A percentile compares a stretch with the other conserved stretches of the same genome.
These are phyloP conservation scores for Panagrolaimus sp. DNA, from an alignment of 1,140 invertebrate genomes.

Conservation along the genomic window DNA sequence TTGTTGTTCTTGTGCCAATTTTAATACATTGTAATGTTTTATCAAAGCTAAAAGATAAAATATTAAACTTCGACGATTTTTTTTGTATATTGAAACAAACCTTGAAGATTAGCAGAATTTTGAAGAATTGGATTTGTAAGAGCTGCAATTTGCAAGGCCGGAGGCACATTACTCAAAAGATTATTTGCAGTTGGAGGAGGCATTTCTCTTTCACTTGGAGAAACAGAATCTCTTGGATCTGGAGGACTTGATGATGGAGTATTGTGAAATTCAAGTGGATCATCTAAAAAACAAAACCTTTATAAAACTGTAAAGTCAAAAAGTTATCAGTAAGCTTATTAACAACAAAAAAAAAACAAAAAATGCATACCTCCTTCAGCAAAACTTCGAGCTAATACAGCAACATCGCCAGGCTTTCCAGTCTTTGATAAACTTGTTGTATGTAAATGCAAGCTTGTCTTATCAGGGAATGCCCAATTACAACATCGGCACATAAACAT, in stretches of 20 bases:
- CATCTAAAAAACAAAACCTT: constrained; percentile 1
- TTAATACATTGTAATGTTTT: neutral
- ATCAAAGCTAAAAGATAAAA: neutral
- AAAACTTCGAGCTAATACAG: constrained; percentile 18
- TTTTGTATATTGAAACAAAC: neutral
- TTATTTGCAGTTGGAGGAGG: neutral
- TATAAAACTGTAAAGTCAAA: neutral
- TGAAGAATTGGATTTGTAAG: constrained; percentile 4
- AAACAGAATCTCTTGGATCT: constrained; percentile 12
- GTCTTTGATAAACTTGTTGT: constrained; percentile 29
- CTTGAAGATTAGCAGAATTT: neutral
- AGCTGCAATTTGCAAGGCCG: neutral
- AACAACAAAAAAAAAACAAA: neutral
- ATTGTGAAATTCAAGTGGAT: constrained; percentile 7
- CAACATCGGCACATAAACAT: constrained; percentile 60
- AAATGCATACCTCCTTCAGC: constrained; percentile 3
- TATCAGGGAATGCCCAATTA: constrained; percentile 60
- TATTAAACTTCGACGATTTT: neutral
- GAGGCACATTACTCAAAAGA: neutral
- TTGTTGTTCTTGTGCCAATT: neutral
- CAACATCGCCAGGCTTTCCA: constrained; percentile 17
- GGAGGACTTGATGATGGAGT: constrained; percentile 5
- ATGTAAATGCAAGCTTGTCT: constrained; percentile 58
- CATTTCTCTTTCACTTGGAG: neutral
- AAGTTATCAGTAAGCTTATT: neutral